Conservation (phyloP, 2,113 vertebrate species). For the Nothocercus julius region DNA sequence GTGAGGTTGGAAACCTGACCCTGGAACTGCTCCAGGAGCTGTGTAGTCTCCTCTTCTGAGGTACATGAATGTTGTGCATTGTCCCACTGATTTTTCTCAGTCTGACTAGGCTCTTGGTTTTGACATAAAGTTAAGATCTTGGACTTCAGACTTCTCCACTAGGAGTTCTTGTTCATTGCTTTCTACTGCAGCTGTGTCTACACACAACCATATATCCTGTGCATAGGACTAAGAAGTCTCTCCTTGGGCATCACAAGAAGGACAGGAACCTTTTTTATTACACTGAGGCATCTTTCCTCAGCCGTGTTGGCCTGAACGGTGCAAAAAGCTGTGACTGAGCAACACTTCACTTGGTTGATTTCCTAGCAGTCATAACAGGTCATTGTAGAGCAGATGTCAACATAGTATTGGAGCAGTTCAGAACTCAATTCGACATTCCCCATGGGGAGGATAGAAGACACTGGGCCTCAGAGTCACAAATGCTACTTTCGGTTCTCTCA, state of each 20-base stretch:
- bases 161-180: neutral
- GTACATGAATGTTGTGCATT: neutral
- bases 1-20: neutral
- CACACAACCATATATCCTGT: rapidly evolving
- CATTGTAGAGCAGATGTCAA: neutral
- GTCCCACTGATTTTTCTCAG: neutral
- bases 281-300: neutral
- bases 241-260: neutral
- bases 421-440: neutral
- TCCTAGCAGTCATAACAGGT: neutral
- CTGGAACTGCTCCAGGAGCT: neutral
- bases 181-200: neutral
- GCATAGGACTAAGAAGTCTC: neutral
- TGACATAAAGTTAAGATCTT: neutral
- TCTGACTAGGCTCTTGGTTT: neutral
- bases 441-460: neutral
- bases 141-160: neutral
- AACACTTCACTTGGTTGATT: neutral
- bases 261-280: neutral
- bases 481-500: neutral
- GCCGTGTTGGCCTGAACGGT: neutral
- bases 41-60: rapidly evolving
- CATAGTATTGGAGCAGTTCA: neutral
- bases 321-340: neutral
- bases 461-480: neutral